Evolutionary conservation across 2,797 vertebrate species (phyloP).

Genomic region (Harpagifer antarcticus): DNA sequence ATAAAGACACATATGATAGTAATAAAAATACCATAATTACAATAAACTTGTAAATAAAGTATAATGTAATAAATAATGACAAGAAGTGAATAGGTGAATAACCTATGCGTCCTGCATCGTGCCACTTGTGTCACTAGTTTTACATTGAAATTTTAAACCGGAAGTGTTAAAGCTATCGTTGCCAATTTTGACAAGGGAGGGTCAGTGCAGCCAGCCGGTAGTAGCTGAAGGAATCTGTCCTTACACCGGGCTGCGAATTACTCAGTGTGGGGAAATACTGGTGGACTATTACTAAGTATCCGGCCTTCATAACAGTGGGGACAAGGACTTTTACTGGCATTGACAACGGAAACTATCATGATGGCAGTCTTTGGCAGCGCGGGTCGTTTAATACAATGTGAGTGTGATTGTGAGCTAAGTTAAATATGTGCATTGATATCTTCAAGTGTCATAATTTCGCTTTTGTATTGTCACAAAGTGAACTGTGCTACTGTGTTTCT

Average conservation of each 20-base stretch:
- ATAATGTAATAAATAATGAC: not conserved
- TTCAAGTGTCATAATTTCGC: not conserved
- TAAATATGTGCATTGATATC: not conserved
- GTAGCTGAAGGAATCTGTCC: conserved; percentile 61
- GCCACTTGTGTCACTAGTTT: not conserved
- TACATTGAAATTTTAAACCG: conserved; percentile 26
- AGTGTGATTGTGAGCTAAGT: conserved; percentile 62
- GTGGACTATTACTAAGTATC: not conserved
- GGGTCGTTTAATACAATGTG: conserved; percentile 75
- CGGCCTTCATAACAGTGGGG: not conserved
- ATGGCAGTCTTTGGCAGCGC: conserved; percentile 79
- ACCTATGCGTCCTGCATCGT: no score
- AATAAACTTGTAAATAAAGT: not conserved
- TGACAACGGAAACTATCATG: conserved; percentile 3
- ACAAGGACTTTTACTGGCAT: not conserved
- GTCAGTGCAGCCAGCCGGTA: conserved; percentile 2
- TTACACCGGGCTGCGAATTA: not conserved
- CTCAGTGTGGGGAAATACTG: not conserved
- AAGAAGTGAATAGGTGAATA: no score
- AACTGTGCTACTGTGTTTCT: rapidly evolving
- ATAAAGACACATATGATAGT: no score
- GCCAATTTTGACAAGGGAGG: not conserved
- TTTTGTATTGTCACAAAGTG: rapidly evolving
- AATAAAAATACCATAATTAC: no score
- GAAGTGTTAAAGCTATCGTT: not conserved